phyloP scores from a whole-genome alignment of 1,140 invertebrate genomes.

The Doryteuthis pealeii region DNA sequence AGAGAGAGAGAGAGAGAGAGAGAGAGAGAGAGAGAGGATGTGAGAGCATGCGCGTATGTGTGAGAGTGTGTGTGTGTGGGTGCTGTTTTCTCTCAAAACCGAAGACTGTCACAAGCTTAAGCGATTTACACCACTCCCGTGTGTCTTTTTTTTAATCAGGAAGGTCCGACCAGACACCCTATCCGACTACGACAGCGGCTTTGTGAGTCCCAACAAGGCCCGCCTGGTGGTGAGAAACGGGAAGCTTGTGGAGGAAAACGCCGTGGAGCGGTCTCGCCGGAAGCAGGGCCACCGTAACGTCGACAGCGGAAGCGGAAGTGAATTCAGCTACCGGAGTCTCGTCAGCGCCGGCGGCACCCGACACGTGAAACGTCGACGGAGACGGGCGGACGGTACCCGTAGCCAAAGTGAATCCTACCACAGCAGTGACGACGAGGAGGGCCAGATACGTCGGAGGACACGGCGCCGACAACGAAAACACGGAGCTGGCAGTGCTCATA shows the following conservation, averaged over 20 bases:
- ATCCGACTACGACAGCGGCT: constrained; percentile 37
- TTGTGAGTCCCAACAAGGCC: constrained; percentile 39
- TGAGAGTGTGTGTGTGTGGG: no score
- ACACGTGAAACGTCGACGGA: constrained; percentile 46
- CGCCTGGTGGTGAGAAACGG: constrained; percentile 24
- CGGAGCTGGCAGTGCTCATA: constrained; percentile 50
- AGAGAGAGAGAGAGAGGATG: no score
- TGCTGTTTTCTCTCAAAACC: no score
- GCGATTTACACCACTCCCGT: no score
- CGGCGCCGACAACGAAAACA: constrained; percentile 47
- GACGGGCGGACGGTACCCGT: constrained; percentile 53
- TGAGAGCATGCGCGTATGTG: no score
- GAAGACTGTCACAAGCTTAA: no score
- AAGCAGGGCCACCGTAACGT: constrained; percentile 45
- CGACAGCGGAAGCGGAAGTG: constrained; percentile 46
- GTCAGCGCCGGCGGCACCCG: constrained; percentile 55
- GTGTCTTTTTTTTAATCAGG: constrained; percentile 27
- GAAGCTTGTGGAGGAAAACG: constrained; percentile 38
- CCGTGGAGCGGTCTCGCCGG: constrained; percentile 31
- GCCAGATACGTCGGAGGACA: constrained; percentile 44
- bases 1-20: no score
- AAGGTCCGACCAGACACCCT: constrained; percentile 36
- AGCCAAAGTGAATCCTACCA: constrained; percentile 51
- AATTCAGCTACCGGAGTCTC: constrained; percentile 53
- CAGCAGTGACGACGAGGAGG: constrained; percentile 42